Evolutionary conservation across 2,888 invertebrate genomes (phyloP).

Genomic region (Chymomyza caudatula): DNA sequence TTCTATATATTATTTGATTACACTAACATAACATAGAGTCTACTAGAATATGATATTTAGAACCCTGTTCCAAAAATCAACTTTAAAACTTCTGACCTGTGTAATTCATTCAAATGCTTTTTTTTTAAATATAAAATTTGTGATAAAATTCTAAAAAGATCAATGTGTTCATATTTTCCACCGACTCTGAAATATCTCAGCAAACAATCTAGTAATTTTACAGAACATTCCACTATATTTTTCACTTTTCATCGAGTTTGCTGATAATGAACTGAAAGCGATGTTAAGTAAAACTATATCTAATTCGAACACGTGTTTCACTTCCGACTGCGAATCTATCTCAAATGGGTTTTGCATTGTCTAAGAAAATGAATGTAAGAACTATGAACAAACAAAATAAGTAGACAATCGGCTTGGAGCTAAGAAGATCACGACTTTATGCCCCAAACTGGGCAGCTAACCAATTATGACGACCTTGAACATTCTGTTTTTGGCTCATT

Average conservation of each 20-base stretch:
- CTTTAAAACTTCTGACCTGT: too few relatives aligned
- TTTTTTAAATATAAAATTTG: too few relatives aligned
- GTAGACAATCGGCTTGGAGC: conserved; percentile 22
- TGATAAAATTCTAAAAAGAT: too few relatives aligned
- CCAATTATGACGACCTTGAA: conserved; percentile 64
- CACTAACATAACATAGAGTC: too few relatives aligned
- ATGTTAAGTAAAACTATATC: background rate
- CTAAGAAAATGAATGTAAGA: background rate
- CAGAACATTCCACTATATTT: background rate
- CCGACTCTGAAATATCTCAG: too few relatives aligned
- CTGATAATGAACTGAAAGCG: background rate
- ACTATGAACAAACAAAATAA: conserved; percentile 38
- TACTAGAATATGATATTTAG: too few relatives aligned
- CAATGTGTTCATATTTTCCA: too few relatives aligned
- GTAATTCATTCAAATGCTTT: too few relatives aligned
- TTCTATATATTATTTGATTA: too few relatives aligned
- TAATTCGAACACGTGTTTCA: background rate
- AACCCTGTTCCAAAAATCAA: too few relatives aligned
- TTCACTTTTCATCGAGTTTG: background rate
- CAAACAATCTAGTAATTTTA: too few relatives aligned
- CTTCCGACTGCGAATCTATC: conserved; percentile 9
- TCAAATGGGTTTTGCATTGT: background rate
- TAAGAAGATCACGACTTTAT: conserved; percentile 64
- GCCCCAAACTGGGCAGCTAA: conserved; percentile 16
- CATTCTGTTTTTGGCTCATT: conserved; percentile 18